Evolutionary conservation across 1,140 invertebrate genomes (phyloP).

Genomic region (Drosophila oshimai): DNA sequence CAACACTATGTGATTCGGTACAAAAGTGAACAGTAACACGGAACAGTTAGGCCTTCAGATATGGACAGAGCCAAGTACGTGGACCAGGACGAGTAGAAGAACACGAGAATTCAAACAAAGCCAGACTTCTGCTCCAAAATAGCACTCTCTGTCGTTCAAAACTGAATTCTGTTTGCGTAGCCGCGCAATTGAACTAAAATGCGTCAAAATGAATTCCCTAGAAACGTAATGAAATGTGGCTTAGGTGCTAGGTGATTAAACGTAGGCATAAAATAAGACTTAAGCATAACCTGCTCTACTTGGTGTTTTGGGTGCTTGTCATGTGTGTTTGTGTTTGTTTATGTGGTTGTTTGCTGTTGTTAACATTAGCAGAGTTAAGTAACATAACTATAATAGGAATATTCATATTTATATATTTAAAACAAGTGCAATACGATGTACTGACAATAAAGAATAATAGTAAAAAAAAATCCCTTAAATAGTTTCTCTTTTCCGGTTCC

Average conservation of each 20-base stretch:
- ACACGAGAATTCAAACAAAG: background rate
- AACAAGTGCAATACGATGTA: constrained; percentile 35
- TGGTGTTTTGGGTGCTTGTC: constrained; percentile 9
- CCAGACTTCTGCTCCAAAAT: no score
- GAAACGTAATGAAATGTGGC: constrained; percentile 18
- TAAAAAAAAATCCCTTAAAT: constrained; percentile 36
- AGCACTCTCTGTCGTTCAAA: no score
- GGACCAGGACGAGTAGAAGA: background rate
- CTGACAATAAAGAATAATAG: constrained; percentile 26
- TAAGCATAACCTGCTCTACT: constrained; percentile 18
- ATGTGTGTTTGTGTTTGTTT: constrained; percentile 9
- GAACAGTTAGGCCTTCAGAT: constrained; percentile 1
- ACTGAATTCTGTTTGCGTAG: background rate
- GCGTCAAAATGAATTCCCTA: constrained; percentile 14
- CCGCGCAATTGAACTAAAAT: constrained; percentile 20
- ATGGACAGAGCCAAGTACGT: no score
- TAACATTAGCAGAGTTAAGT: constrained; percentile 37
- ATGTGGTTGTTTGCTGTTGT: background rate
- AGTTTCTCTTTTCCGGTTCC: constrained; percentile 4
- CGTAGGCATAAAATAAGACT: constrained; percentile 6
- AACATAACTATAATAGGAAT: constrained; percentile 41
- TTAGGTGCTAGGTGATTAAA: constrained; percentile 22
- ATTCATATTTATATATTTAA: constrained; percentile 14
- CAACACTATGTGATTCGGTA: constrained; percentile 23
- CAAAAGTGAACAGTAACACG: constrained; percentile 12